These are phyloP conservation scores for Rhingia campestris DNA, from an alignment of 2,888 invertebrate genomes.

Conservation along the genomic window DNA sequence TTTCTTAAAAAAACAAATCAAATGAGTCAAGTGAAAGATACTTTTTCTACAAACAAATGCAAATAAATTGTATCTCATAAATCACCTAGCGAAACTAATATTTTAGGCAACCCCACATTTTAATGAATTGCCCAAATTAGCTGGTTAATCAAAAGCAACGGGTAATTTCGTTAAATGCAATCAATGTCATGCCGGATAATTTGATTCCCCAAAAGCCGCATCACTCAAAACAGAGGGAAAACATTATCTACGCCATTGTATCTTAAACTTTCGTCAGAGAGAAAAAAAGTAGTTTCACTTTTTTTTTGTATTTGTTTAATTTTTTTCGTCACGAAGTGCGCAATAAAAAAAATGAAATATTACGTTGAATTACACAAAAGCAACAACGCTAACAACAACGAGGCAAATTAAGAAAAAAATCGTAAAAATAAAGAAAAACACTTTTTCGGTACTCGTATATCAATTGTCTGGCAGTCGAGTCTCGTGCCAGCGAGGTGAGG, in stretches of 20 bases:
- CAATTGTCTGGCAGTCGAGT: slow-evolving; percentile 35
- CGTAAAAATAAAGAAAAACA: slow-evolving; percentile 7
- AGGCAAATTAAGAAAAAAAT: slow-evolving; percentile 16
- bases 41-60: too few relatives aligned
- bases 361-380: slow-evolving; percentile 34
- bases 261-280: slow-evolving; percentile 53
- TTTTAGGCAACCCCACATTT: slow-evolving; percentile 14
- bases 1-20: neutral
- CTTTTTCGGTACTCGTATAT: slow-evolving; percentile 31
- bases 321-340: slow-evolving; percentile 60
- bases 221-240: neutral
- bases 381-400: slow-evolving; percentile 2
- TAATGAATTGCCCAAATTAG: slow-evolving; percentile 22
- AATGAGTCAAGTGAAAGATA: neutral
- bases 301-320: slow-evolving; percentile 8
- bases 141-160: neutral
- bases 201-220: slow-evolving; percentile 16
- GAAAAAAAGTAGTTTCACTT: slow-evolving; percentile 51
- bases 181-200: slow-evolving; percentile 20
- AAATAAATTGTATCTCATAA: slow-evolving; percentile 1
- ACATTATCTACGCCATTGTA: slow-evolving; percentile 40
- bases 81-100: slow-evolving; percentile 3
- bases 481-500: slow-evolving; percentile 41
- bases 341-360: slow-evolving; percentile 42
- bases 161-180: slow-evolving; percentile 27